Evolutionary conservation across 2,797 vertebrate species (phyloP).

Genomic region (Coranthus polyacanthus): DNA sequence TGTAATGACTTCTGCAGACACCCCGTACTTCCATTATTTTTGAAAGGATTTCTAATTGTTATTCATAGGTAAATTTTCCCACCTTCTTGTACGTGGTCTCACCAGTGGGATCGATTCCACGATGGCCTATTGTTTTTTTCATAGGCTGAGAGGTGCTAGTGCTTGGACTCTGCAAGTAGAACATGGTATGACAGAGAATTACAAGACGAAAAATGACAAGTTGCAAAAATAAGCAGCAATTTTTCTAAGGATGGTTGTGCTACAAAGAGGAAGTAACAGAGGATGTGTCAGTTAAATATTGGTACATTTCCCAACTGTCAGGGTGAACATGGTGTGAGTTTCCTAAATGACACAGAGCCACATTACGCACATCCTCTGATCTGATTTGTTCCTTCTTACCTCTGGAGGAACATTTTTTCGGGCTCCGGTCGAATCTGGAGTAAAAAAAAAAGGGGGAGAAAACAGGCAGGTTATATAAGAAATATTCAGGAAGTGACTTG

Average conservation of each 20-base stretch:
- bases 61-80: conserved; percentile 15
- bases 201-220: neutral
- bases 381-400: conserved; percentile 65
- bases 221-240: conserved; percentile 19
- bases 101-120: conserved; percentile 93
- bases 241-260: neutral
- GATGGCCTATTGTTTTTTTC: conserved; percentile 92
- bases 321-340: conserved; percentile 13
- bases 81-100: conserved; percentile 99
- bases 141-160: conserved; percentile 81
- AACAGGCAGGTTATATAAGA: neutral
- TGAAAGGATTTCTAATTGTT: neutral
- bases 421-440: conserved; percentile 70
- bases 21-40: neutral
- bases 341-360: conserved; percentile 13
- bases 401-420: conserved; percentile 75
- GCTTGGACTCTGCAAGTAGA: conserved; percentile 79
- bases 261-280: conserved; percentile 63
- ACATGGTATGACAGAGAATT: conserved; percentile 26
- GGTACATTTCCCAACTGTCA: conserved; percentile 8
- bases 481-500: neutral
- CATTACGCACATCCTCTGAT: conserved; percentile 17
- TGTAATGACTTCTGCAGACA: too few relatives aligned
- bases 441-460: neutral
- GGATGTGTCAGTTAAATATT: conserved; percentile 42